phyloP scores from a whole-genome alignment of 2,113 vertebrate genomes.

The Xerus inauris region DNA sequence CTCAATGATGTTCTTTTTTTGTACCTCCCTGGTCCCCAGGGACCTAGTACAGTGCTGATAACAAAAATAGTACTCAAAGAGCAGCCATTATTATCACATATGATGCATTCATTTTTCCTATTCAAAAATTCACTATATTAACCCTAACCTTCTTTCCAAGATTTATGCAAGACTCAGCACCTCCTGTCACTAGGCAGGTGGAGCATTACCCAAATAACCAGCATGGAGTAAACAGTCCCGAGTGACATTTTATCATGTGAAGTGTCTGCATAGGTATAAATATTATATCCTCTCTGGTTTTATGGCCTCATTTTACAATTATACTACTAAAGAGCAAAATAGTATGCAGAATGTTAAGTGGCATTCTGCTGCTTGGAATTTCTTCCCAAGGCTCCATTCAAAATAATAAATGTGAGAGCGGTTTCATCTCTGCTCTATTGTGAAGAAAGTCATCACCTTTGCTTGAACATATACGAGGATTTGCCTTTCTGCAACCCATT shows the following conservation, averaged over 20 bases:
- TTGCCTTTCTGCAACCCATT: constrained; percentile 57
- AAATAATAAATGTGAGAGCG: constrained; percentile 77
- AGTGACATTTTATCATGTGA: constrained; percentile 80
- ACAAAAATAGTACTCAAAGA: constrained; percentile 44
- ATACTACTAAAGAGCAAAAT: constrained; percentile 80
- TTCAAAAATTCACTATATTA: constrained; percentile 83
- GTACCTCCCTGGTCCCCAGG: constrained; percentile 37
- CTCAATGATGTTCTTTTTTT: constrained; percentile 42
- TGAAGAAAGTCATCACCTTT: constrained; percentile 78
- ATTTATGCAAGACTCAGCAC: constrained; percentile 77
- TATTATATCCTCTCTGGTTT: constrained; percentile 76
- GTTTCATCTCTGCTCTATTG: constrained; percentile 71
- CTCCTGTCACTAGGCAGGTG: constrained; percentile 72
- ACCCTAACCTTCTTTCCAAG: constrained; percentile 71
- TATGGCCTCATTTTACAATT: constrained; percentile 83
- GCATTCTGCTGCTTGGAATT: constrained; percentile 78
- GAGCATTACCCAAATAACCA: constrained; percentile 77
- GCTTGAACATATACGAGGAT: constrained; percentile 61
- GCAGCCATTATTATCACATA: constrained; percentile 58
- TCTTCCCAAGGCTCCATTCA: constrained; percentile 79
- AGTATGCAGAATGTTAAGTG: constrained; percentile 79
- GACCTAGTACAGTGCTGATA: constrained; percentile 41
- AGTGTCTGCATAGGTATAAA: constrained; percentile 78
- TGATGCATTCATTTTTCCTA: constrained; percentile 75
- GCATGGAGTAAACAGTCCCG: constrained; percentile 70